A percentile compares a stretch with the other conserved stretches of the same genome.
Conservation (phyloP, 2,888 invertebrate species). For the Carterocephalus palaemon region DNA sequence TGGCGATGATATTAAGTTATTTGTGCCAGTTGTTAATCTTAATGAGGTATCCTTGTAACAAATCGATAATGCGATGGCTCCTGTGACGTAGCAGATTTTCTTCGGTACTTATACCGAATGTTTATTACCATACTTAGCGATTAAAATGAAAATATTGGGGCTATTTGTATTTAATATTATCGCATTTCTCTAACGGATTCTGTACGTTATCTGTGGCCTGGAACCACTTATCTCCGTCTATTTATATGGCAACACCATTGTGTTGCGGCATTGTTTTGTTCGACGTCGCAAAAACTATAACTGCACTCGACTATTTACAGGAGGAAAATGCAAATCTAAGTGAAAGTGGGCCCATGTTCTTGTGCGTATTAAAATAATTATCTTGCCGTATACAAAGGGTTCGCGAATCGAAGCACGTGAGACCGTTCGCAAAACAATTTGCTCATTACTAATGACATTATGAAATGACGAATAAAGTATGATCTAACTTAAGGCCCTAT, state of each 20-base stretch:
- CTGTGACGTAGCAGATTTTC: constrained; percentile 17
- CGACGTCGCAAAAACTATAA: constrained; percentile 28
- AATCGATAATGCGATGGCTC: constrained; percentile 36
- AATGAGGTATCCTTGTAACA: constrained; percentile 30
- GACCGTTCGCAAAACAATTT: constrained; percentile 14
- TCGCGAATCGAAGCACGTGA: constrained; percentile 24
- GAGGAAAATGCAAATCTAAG: constrained; percentile 57
- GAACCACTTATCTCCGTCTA: constrained; percentile 25
- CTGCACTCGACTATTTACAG: constrained; percentile 25
- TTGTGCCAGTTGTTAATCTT: constrained; percentile 45
- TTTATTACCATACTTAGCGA: constrained; percentile 25
- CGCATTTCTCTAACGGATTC: constrained; percentile 32
- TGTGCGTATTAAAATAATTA: constrained; percentile 34
- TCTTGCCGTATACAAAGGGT: constrained; percentile 26
- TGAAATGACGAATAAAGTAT: constrained; percentile 1
- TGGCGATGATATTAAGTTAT: constrained; percentile 56
- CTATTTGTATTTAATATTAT: constrained; percentile 23
- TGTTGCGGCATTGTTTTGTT: constrained; percentile 32
- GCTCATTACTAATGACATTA: constrained; percentile 12
- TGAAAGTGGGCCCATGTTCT: constrained; percentile 53
- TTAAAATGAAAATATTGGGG: constrained; percentile 31
- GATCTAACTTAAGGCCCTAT: not conserved
- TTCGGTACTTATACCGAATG: constrained; percentile 15
- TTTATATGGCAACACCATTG: constrained; percentile 28
- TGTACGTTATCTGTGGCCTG: constrained; percentile 24